Base-by-base conservation (phyloP, 2,797 vertebrate species). In the Parauchenoglanis punctatus region DNA sequence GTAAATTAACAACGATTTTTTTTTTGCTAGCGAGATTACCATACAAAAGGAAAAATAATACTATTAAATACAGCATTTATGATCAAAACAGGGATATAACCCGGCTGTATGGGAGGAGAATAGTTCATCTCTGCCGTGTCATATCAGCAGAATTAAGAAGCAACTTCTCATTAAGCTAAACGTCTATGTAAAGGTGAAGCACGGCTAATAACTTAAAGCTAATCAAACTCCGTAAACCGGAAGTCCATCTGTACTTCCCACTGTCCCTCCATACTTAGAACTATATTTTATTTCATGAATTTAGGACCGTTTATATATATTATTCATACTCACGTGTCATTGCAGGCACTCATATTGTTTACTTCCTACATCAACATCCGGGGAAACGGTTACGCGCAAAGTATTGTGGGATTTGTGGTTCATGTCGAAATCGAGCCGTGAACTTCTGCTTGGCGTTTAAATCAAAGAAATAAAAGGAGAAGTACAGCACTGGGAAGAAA, bases 301-400 rank as follows among this genome's bases (percentile, higher is more conserved):
- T 17, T 82, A 12, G 1, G 13, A 67, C 25, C 20, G 3, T 63
- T 46, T 15, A 58, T 63, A 44, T 20, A 63, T n/a, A n/a, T 46
- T 65, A 49, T 4, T 65, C 10, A 18, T 11, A 73, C 52, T 73
- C 61, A 59, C 1, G 28, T 56, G 31, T 56, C 31, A 54, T 15
- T 59, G 54, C 20, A 25, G 31, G 3, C 2, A 0, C 68, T 84
- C 68, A 18, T 73, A n/a, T 10, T 89, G 86, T 91, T 91, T 88
- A 90, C 83, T 52, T 52, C 72, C 56, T 87, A 54, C 75, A 91
- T 93, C 93, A 95, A 96, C 95, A 95, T 96, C 95, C 95, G 94
- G 91, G 90, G 76, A 75, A 65, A 85, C 2, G 0, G 54, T 46
- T 11, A 80, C 83, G 89, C 18, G 81, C 85, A 89, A 76, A 20